A percentile compares a stretch with the other conserved stretches of the same genome.
Evolutionary conservation across 2,888 invertebrate species (phyloP).

Genomic region (Caenorhabditis wallacei): DNA sequence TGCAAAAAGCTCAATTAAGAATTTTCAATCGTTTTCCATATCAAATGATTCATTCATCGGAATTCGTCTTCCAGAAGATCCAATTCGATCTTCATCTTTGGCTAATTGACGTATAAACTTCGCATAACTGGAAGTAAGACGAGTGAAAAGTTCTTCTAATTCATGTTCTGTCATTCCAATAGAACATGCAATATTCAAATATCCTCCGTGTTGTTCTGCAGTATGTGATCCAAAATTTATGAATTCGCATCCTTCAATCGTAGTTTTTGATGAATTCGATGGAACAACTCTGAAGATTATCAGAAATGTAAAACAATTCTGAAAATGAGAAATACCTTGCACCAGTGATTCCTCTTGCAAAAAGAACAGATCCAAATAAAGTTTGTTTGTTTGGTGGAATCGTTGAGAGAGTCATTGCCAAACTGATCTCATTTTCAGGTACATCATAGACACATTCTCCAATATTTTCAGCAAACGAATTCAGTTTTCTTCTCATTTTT

Average conservation of each 20-base stretch:
- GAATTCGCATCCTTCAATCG: constrained; percentile 73
- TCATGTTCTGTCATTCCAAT: constrained; percentile 76
- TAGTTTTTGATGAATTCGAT: constrained; percentile 59
- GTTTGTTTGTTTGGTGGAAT: constrained; percentile 75
- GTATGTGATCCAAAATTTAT: constrained; percentile 77
- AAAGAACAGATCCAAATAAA: constrained; percentile 77
- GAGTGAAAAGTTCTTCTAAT: constrained; percentile 73
- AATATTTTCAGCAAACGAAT: constrained; percentile 72
- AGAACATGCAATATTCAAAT: constrained; percentile 77
- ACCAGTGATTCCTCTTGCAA: constrained; percentile 77
- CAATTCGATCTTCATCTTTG: constrained; percentile 24
- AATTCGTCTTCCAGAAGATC: constrained; percentile 24
- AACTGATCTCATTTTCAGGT: constrained; percentile 74
- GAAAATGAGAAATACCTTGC: constrained; percentile 63
- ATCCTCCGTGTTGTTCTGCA: constrained; percentile 74
- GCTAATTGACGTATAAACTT: constrained; percentile 59
- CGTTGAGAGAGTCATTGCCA: constrained; percentile 77
- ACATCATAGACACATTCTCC: constrained; percentile 77
- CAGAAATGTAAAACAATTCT: neutral
- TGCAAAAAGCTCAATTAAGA: neutral
- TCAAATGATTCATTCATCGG: constrained; percentile 53
- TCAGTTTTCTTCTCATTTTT: constrained; percentile 70
- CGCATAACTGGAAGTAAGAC: constrained; percentile 67
- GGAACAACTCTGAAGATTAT: constrained; percentile 69
- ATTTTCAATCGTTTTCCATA: constrained; percentile 53